Evolutionary conservation across 1,140 invertebrate species (phyloP).

Genomic region (Pseudomyrmex concolor): DNA sequence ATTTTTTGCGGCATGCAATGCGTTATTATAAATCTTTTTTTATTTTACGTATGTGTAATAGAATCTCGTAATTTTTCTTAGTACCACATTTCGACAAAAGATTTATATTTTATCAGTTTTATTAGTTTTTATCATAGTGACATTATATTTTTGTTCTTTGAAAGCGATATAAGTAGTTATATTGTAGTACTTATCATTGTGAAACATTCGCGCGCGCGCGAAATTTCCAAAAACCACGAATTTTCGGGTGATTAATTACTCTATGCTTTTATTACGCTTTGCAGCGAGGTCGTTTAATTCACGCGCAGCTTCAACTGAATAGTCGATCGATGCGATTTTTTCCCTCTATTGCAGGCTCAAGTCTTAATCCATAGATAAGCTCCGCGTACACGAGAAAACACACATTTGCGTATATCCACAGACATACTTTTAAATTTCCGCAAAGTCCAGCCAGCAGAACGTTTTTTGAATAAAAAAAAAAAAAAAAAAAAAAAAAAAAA

Average conservation of each 20-base stretch:
- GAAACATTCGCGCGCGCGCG: not conserved
- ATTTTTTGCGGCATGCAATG: not conserved
- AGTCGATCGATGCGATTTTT: constrained; percentile 49
- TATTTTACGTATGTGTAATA: not conserved
- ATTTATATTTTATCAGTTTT: constrained; percentile 25
- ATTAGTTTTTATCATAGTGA: not conserved
- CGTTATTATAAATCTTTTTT: constrained; percentile 5
- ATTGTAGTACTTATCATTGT: constrained; percentile 22
- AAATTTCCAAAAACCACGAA: constrained; percentile 20
- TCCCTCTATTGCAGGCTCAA: constrained; percentile 37
- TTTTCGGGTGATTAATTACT: constrained; percentile 54
- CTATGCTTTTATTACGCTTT: not conserved
- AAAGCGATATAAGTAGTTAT: not conserved
- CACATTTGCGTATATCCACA: constrained; percentile 25
- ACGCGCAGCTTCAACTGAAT: constrained; percentile 9
- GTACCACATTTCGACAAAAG: constrained; percentile 26
- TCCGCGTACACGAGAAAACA: constrained; percentile 41
- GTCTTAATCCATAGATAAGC: constrained; percentile 60
- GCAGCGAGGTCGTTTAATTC: constrained; percentile 42
- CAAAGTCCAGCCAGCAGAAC: not conserved
- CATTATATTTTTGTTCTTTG: not conserved
- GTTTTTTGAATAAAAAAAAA: constrained; percentile 29
- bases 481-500: too few relatives aligned
- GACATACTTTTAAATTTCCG: constrained; percentile 52
- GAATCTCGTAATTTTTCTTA: not conserved